Evolutionary conservation across 1,140 invertebrate species (phyloP), one percentile per base, ranked within the genome.

Genomic region (Drosophila saltans): DNA sequence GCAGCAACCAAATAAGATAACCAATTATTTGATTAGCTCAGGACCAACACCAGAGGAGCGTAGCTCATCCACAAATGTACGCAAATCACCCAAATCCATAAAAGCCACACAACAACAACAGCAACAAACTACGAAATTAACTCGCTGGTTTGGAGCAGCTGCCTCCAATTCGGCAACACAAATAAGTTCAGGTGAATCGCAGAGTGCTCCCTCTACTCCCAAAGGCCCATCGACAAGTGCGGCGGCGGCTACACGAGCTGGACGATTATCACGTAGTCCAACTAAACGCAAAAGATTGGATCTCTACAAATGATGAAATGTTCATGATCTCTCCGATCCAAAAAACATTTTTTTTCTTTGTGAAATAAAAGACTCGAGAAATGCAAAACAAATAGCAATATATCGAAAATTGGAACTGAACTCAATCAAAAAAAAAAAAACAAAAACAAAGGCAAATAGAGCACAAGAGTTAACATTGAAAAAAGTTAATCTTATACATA

Each of bases 1-100:
- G 1, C 69, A 66, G 7, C 88, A 91, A 39, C 77, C 78, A n/a
- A 92, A 92, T 43, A 92, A 92, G 67, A 92, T 92, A 10, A 92
- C 91, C 0, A 92, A 91, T 24, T 92, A 92, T 71, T 71, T 92
- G 9, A 91, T 91, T 8, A 68, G 89, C 9, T 72, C 78, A 24
- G 68, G 78, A 10, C 10, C 41, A n/a, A 70, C 69, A 3, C 75
- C 67, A 6, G 83, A 88, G 36, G 75, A 78, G 7, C 60, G 63
- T 9, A 64, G 72, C 26, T 65, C 45, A 2, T 30, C 66, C 4
- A 60, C 67, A 45, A 41, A 60, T n/a, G 30, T 74, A 21, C 81
- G 89, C 2, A 91, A 90, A 45, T 91, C 90, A 3, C 90, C 86
- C 1, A 91, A 88, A 48, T 65, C 69, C 1, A 67, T 71, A 1